A percentile compares a stretch with the other conserved stretches of the same genome.
These are phyloP conservation scores for Oceanodroma leucorhoa DNA, from an alignment of 2,797 vertebrate genomes.

Conservation along the genomic window DNA sequence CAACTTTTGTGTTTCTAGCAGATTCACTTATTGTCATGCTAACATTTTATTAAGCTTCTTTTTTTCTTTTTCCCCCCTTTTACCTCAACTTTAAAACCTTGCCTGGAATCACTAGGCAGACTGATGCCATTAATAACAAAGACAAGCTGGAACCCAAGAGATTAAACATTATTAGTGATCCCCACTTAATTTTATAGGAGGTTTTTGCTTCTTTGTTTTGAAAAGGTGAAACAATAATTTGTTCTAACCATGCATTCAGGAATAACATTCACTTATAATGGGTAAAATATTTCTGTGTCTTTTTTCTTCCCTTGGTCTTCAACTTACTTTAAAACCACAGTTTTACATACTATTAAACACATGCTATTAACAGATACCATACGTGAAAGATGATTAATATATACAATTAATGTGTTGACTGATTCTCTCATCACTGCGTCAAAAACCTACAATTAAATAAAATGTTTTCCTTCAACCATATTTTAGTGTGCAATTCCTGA, in stretches of 20 bases:
- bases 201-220: background rate
- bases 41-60: constrained; percentile 18
- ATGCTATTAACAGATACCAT: background rate
- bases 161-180: background rate
- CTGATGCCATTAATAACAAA: background rate
- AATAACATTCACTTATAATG: background rate
- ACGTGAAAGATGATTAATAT: background rate
- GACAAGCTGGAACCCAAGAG: background rate
- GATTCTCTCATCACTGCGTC: background rate
- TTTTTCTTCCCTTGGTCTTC: background rate
- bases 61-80: background rate
- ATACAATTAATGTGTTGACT: background rate
- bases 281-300: background rate
- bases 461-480: background rate
- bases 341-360: background rate
- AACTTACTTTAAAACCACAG: background rate
- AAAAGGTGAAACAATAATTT: background rate
- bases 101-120: background rate
- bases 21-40: background rate
- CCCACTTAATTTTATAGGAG: background rate
- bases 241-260: background rate
- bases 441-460: background rate
- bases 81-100: constrained; percentile 3
- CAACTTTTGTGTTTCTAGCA: constrained; percentile 18
- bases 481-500: background rate